A percentile compares a stretch with the other conserved stretches of the same genome.
Conservation (phyloP, 2,888 invertebrate species). For the Lasioglossum leucozonium region DNA sequence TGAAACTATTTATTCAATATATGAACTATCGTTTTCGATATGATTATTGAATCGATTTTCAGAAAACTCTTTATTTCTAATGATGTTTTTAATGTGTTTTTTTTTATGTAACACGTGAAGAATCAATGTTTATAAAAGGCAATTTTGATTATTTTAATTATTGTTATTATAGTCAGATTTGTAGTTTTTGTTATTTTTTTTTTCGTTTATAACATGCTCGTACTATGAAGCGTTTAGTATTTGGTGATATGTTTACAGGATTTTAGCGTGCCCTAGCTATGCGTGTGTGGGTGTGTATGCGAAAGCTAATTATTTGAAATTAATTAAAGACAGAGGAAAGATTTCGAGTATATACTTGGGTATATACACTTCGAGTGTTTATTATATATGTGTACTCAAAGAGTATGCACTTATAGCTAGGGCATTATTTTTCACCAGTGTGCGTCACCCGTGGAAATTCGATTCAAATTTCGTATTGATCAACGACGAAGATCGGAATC, state of each 20-base stretch:
- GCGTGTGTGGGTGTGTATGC: too few relatives aligned
- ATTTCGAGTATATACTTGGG: too few relatives aligned
- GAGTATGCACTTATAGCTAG: too few relatives aligned
- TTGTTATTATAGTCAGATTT: not conserved
- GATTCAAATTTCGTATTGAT: slow-evolving; percentile 37
- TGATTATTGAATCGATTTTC: slow-evolving; percentile 31
- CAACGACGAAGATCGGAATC: slow-evolving; percentile 15
- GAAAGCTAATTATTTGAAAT: not conserved
- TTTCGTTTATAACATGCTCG: not conserved
- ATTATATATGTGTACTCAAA: too few relatives aligned
- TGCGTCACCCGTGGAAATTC: slow-evolving; percentile 8
- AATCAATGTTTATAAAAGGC: not conserved
- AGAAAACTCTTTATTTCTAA: not conserved
- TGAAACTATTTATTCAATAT: slow-evolving; percentile 12
- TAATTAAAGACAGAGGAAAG: not conserved
- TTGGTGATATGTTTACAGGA: not conserved
- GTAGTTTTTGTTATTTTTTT: not conserved
- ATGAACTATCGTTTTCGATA: slow-evolving; percentile 28
- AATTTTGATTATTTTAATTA: not conserved
- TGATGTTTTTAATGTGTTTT: too few relatives aligned
- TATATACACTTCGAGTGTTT: not conserved
- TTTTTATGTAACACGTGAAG: too few relatives aligned
- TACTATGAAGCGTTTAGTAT: not conserved
- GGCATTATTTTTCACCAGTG: not conserved
- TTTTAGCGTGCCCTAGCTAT: not conserved